These are phyloP conservation scores for Epinotia nisella DNA, from an alignment of 2,888 invertebrate species.

Conservation along the genomic window DNA sequence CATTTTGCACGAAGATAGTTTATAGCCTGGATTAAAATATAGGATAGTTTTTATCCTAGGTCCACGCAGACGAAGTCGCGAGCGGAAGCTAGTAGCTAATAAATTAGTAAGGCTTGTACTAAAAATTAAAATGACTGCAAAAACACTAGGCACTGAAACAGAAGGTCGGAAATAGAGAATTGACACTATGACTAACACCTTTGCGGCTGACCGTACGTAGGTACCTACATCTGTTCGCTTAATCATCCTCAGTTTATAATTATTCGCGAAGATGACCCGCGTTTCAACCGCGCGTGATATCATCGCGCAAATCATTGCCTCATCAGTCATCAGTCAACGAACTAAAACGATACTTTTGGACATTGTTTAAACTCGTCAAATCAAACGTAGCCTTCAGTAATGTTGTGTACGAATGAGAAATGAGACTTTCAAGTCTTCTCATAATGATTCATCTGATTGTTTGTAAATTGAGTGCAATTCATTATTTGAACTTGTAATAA, in stretches of 20 bases:
- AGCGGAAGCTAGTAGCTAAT: too few species aligned
- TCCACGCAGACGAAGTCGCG: too few species aligned
- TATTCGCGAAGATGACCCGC: conserved; percentile 34
- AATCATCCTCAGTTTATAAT: conserved; percentile 38
- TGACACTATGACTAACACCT: too few species aligned
- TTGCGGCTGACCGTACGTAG: neutral
- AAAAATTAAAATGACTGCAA: neutral
- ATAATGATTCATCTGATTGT: conserved; percentile 12
- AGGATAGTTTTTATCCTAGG: too few species aligned
- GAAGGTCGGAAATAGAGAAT: too few species aligned
- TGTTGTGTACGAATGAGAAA: neutral
- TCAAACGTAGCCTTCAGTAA: neutral
- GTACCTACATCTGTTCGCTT: conserved; percentile 9
- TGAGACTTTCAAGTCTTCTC: neutral
- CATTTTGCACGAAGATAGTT: too few species aligned
- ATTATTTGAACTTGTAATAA: neutral
- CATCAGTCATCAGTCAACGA: conserved; percentile 43
- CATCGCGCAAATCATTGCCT: conserved; percentile 42
- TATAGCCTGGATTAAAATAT: too few species aligned
- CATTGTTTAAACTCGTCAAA: conserved; percentile 7
- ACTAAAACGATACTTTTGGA: conserved; percentile 23
- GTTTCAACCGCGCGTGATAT: conserved; percentile 25
- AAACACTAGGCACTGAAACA: too few species aligned
- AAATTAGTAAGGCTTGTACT: too few species aligned
- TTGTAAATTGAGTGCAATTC: neutral